phyloP scores from a whole-genome alignment of 2,797 vertebrate species.

The Somateria mollissima region DNA sequence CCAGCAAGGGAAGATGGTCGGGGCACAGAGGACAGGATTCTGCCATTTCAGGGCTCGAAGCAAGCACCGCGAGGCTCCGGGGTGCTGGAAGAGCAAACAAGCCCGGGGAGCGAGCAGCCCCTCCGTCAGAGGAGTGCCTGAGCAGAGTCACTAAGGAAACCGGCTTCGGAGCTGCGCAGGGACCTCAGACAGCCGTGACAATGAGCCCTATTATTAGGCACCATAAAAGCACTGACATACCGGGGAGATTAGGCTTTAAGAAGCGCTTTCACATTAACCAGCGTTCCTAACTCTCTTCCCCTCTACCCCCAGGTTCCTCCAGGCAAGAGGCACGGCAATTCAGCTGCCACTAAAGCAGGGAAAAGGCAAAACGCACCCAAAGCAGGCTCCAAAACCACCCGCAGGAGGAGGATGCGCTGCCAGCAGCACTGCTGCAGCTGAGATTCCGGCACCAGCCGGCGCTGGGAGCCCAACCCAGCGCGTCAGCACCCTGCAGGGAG shows the following conservation, averaged over 20 bases:
- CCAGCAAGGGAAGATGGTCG: not conserved
- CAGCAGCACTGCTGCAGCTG: not conserved
- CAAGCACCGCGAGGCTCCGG: not conserved
- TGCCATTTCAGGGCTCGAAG: not conserved
- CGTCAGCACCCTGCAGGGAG: not conserved
- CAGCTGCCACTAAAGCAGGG: not conserved
- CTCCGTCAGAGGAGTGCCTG: accelerated
- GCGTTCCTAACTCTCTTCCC: not conserved
- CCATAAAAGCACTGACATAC: constrained; percentile 4
- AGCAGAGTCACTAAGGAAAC: not conserved
- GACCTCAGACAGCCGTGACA: not conserved
- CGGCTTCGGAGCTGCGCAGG: not conserved
- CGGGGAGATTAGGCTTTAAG: constrained; percentile 34
- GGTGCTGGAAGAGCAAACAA: not conserved
- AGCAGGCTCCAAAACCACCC: not conserved
- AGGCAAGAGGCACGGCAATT: not conserved
- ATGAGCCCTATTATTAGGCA: constrained; percentile 29
- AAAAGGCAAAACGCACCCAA: not conserved
- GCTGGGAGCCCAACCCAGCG: not conserved
- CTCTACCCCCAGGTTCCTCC: not conserved
- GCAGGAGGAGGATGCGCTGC: not conserved
- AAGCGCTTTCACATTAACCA: not conserved
- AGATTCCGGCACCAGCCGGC: accelerated
- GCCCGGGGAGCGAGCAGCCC: not conserved
- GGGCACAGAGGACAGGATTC: accelerated